Evolutionary conservation across 1,140 invertebrate species (phyloP).

Genomic region (Drosophila melanogaster): DNA sequence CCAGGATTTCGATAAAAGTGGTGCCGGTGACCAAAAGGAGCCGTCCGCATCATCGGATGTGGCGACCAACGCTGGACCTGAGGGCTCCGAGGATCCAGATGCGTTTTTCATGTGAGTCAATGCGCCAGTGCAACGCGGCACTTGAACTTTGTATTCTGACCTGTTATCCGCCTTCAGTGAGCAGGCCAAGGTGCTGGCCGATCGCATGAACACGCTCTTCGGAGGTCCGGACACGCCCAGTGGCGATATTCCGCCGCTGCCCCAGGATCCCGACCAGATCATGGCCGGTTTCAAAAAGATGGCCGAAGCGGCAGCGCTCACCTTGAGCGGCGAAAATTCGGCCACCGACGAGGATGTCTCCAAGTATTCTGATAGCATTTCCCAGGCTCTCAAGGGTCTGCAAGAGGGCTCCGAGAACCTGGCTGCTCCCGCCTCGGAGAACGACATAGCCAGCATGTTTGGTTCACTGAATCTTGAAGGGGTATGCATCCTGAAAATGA

Average conservation of each 20-base stretch:
- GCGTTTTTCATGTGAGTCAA: slow-evolving; percentile 77
- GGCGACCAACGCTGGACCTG: slow-evolving; percentile 18
- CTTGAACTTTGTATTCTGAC: slow-evolving; percentile 64
- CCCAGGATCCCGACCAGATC: slow-evolving; percentile 78
- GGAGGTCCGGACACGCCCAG: slow-evolving; percentile 73
- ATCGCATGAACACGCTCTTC: slow-evolving; percentile 81
- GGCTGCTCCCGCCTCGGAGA: slow-evolving; percentile 84
- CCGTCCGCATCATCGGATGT: slow-evolving; percentile 34
- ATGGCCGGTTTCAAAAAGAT: slow-evolving; percentile 83
- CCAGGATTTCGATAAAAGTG: slow-evolving; percentile 85
- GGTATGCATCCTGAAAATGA: slow-evolving; percentile 38
- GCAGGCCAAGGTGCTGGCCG: slow-evolving; percentile 80
- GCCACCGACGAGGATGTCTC: slow-evolving; percentile 76
- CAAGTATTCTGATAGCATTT: slow-evolving; percentile 84
- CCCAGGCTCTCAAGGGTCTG: slow-evolving; percentile 79
- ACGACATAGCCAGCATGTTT: slow-evolving; percentile 85
- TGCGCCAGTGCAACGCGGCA: slow-evolving; percentile 1
- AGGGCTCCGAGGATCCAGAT: slow-evolving; percentile 43
- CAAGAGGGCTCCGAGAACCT: slow-evolving; percentile 85
- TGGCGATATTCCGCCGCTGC: slow-evolving; percentile 72
- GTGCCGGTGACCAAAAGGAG: slow-evolving; percentile 42
- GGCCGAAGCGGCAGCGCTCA: slow-evolving; percentile 80
- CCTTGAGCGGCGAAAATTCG: slow-evolving; percentile 73
- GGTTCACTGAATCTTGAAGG: slow-evolving; percentile 74
- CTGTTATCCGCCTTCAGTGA: slow-evolving; percentile 52